Evolutionary conservation across 2,113 vertebrate species (phyloP), one percentile per base, ranked within the genome.

Genomic region (Oryzias javanicus): DNA sequence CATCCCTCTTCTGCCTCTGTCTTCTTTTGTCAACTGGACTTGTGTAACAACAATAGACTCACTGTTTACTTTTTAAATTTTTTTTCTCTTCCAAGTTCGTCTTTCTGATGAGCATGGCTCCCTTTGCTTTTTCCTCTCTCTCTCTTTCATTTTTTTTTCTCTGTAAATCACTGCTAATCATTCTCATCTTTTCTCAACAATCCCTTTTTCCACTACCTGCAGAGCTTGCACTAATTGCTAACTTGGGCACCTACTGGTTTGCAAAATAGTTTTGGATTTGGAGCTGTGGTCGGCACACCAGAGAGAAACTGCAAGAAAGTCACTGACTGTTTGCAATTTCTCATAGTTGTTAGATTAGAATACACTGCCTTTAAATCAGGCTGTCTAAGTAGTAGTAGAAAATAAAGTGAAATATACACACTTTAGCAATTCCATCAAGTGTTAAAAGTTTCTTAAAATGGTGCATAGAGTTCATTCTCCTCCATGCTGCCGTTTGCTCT

Each of bases 21-120:
- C 42, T 62, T 69, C 63, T 60, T 80, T 74, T 59, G 63, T 54
- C 72, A 55, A 50, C 66, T 54, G 27, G 42, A 49, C 58, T 74
- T 42, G 19, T 58, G 42, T 70, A 50, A 57, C 52, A 85, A 89
- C 91, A 91, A 91, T 83, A 68, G 54, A 61, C 67, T 67, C 84
- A 81, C 70, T 92, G 88, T 91, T 89, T 76, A 42, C 16, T 67
- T 81, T 83, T 72, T 52, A 49, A n/a, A 51, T 82, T 86, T 86
- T 84, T 78, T 22, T 65, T 62, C 76, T 62, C 47, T 12, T 12
- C 35, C 35, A 35, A 35, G 35, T 35, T 35, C 10, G 35, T 12
- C 35, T 35, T 35, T 57, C 75, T 75, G 85, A 89, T 90, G 75
- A 82, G 72, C 83, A n/a, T 78, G 6, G n/a, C 70, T 69, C 42